These are phyloP conservation scores for Pangasius larnaudii DNA, from an alignment of 2,797 vertebrate genomes.

Conservation along the genomic window DNA sequence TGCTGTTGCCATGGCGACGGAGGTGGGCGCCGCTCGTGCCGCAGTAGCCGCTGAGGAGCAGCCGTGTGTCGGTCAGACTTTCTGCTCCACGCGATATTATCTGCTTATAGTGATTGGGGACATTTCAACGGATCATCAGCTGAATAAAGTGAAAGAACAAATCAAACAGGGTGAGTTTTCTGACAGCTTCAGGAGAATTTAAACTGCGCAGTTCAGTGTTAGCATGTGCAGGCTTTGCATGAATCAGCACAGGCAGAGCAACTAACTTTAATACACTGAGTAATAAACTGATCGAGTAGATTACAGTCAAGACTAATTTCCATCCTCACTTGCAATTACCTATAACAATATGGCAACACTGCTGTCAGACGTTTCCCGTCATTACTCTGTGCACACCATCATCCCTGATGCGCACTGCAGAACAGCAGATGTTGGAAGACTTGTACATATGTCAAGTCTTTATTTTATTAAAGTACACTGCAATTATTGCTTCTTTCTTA, in stretches of 20 bases:
- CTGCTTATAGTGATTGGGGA: conserved; percentile 88
- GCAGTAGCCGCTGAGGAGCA: conserved; percentile 70
- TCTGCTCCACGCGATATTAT: conserved; percentile 72
- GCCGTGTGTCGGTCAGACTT: conserved; percentile 58
- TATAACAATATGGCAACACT: neutral
- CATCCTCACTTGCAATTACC: neutral
- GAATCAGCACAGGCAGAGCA: neutral
- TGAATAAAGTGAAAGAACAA: conserved; percentile 78
- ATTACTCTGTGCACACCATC: neutral
- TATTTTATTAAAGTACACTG: neutral
- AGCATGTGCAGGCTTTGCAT: neutral
- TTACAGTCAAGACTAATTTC: neutral
- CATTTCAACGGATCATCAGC: conserved; percentile 79
- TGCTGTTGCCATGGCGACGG: conserved; percentile 88
- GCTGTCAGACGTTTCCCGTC: neutral
- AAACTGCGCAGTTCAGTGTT: neutral
- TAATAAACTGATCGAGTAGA: neutral
- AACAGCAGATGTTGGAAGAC: neutral
- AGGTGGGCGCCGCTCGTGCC: conserved; percentile 64
- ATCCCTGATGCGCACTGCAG: neutral
- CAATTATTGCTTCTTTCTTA: neutral
- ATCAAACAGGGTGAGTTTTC: conserved; percentile 83
- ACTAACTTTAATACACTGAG: neutral
- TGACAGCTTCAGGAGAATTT: neutral
- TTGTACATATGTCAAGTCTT: neutral